Conservation (phyloP, 2,797 vertebrate genomes). For the Artibeus lituratus region DNA sequence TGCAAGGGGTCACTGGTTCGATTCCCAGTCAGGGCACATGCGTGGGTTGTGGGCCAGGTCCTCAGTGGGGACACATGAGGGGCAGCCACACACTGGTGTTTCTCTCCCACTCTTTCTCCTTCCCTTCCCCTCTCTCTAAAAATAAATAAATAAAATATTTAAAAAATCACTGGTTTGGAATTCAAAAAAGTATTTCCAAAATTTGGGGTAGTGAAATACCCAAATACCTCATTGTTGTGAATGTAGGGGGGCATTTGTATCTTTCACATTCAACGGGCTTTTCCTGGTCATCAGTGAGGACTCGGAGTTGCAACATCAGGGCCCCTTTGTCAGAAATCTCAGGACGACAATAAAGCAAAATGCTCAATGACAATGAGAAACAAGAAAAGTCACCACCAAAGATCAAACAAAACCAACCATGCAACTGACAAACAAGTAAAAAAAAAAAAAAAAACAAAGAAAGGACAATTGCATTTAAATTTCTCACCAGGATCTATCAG, state of each 20-base stretch:
- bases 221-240: too few relatives aligned
- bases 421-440: background rate
- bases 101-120: too few relatives aligned
- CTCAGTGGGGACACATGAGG: too few relatives aligned
- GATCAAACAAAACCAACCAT: background rate
- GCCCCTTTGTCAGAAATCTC: background rate
- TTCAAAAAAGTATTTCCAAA: constrained; percentile 3
- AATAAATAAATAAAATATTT: too few relatives aligned
- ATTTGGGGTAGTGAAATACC: background rate
- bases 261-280: background rate
- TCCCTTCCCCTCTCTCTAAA: too few relatives aligned
- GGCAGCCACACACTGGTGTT: too few relatives aligned
- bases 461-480: background rate
- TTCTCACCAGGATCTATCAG: background rate
- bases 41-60: too few relatives aligned
- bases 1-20: too few relatives aligned
- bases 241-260: background rate
- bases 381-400: background rate
- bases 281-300: background rate
- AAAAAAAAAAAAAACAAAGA: background rate
- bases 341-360: background rate
- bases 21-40: too few relatives aligned
- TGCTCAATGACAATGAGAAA: background rate
- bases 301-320: background rate
- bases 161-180: background rate